phyloP scores from a whole-genome alignment of 2,888 invertebrate genomes.

The Stenodema calcarata region DNA sequence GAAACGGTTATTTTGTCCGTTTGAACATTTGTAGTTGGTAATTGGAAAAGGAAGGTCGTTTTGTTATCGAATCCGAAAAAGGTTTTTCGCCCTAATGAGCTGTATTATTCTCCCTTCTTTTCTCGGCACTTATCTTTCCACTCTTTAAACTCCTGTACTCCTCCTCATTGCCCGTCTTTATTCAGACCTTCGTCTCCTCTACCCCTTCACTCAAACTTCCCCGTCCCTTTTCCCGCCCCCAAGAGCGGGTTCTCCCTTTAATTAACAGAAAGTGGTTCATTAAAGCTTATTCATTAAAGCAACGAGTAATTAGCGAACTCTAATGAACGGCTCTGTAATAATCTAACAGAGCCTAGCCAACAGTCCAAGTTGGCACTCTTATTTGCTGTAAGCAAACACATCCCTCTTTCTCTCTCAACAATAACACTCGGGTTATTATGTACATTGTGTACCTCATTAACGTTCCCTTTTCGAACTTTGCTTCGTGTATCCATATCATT shows the following conservation, averaged over 20 bases:
- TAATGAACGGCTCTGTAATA: conserved; percentile 79
- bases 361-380: conserved; percentile 52
- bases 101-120: conserved; percentile 54
- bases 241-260: conserved; percentile 70
- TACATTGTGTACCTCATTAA: conserved; percentile 53
- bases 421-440: conserved; percentile 51
- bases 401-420: conserved; percentile 48
- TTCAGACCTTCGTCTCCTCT: conserved; percentile 37
- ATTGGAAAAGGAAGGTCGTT: conserved; percentile 53
- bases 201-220: neutral
- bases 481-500: conserved; percentile 28
- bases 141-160: conserved; percentile 54
- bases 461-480: conserved; percentile 30
- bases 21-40: conserved; percentile 56
- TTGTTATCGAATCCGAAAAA: conserved; percentile 54
- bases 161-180: conserved; percentile 38
- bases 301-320: conserved; percentile 89
- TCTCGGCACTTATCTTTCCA: conserved; percentile 54
- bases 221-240: conserved; percentile 15
- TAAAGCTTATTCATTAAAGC: conserved; percentile 90
- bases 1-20: conserved; percentile 56
- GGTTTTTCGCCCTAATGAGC: conserved; percentile 56
- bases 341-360: conserved; percentile 63
- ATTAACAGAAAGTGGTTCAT: conserved; percentile 91
- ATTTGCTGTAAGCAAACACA: conserved; percentile 55